These are phyloP conservation scores for Balearica regulorum DNA, from an alignment of 2,797 vertebrate genomes.

Conservation along the genomic window DNA sequence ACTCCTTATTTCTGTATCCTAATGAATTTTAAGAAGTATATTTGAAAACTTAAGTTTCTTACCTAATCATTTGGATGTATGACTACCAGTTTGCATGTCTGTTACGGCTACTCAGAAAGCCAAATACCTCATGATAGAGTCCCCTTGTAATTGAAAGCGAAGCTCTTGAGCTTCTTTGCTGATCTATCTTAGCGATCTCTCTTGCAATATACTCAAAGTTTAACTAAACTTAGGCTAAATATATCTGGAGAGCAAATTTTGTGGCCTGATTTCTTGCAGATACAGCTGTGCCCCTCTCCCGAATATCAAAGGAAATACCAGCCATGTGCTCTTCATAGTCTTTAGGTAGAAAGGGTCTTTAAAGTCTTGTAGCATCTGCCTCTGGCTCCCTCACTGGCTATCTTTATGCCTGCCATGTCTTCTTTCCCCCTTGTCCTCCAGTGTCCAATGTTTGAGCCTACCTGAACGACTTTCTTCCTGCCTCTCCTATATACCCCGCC, in stretches of 20 bases:
- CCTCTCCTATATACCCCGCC: neutral
- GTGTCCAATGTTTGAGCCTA: neutral
- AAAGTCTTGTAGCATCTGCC: neutral
- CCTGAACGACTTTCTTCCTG: neutral
- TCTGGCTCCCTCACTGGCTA: neutral
- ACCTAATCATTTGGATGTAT: neutral
- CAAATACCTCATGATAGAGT: neutral
- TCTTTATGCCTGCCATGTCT: neutral
- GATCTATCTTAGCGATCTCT: neutral
- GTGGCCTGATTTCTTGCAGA: neutral
- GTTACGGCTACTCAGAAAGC: neutral
- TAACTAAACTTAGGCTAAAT: neutral
- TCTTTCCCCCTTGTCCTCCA: neutral
- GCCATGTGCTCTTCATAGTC: neutral
- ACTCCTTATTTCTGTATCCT: neutral
- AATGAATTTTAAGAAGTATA: neutral
- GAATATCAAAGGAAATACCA: neutral
- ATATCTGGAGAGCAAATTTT: neutral
- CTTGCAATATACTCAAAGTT: neutral
- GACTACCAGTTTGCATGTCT: neutral
- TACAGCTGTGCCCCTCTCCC: neutral
- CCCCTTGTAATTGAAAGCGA: neutral
- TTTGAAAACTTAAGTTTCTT: neutral
- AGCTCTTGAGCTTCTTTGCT: neutral
- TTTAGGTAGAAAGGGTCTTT: neutral